Evolutionary conservation across 2,113 vertebrate genomes (phyloP).

Genomic region (Gymnorhina tibicen): DNA sequence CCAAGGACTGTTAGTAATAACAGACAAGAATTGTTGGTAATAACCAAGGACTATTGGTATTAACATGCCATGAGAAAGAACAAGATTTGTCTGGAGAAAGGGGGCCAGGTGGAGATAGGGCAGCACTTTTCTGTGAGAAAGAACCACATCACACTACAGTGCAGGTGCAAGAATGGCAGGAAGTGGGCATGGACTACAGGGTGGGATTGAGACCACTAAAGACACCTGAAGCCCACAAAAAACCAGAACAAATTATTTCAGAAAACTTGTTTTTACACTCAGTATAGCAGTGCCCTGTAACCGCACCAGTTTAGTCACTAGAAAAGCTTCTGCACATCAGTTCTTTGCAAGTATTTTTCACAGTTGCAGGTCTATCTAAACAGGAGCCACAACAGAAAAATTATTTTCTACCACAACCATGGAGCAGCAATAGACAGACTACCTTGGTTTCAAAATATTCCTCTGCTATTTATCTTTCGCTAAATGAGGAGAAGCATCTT

Average conservation of each 20-base stretch:
- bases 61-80: neutral
- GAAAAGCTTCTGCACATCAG: neutral
- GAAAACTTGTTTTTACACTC: neutral
- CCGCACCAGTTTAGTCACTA: neutral
- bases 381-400: neutral
- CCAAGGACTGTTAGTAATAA: neutral
- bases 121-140: neutral
- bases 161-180: neutral
- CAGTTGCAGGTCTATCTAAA: neutral
- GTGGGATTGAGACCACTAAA: neutral
- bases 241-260: neutral
- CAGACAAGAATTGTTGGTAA: neutral
- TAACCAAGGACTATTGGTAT: neutral
- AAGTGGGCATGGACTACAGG: neutral
- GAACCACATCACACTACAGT: neutral
- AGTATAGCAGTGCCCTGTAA: neutral
- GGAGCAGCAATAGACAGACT: neutral
- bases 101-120: neutral
- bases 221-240: neutral
- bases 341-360: neutral
- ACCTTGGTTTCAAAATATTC: neutral
- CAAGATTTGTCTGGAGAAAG: neutral
- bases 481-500: slow-evolving; percentile 11
- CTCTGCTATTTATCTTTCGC: neutral
- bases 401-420: neutral